These are phyloP conservation scores for Pentamera pediparva DNA, from an alignment of 53 echinoderm and acorn worm species.

Conservation along the genomic window DNA sequence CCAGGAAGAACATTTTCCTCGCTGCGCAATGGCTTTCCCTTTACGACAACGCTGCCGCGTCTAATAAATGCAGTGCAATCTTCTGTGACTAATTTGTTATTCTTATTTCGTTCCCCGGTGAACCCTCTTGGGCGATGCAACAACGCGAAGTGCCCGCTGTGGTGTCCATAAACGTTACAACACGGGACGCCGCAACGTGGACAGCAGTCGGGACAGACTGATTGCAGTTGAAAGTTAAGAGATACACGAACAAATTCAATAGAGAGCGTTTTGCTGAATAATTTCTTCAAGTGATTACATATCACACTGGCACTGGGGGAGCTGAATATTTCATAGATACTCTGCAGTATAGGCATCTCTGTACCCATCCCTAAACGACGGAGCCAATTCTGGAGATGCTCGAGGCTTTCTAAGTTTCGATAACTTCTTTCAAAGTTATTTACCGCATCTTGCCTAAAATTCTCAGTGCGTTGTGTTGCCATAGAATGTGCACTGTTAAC, in stretches of 20 bases:
- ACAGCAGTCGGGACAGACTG: neutral
- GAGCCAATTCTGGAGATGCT: neutral
- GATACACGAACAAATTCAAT: too few species aligned
- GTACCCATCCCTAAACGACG: neutral
- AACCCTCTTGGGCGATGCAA: constrained; percentile 15
- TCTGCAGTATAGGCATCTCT: neutral
- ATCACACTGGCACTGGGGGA: too few species aligned
- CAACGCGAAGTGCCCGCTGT: neutral
- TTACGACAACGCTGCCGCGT: too few species aligned
- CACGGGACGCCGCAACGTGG: constrained; percentile 3
- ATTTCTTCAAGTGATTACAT: too few species aligned
- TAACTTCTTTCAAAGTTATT: neutral
- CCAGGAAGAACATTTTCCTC: neutral
- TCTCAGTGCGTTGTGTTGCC: too few species aligned
- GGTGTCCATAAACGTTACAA: neutral
- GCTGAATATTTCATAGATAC: neutral
- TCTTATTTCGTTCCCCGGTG: neutral
- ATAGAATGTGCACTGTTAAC: too few species aligned
- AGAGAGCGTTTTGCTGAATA: too few species aligned
- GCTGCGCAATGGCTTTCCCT: neutral
- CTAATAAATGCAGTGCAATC: neutral
- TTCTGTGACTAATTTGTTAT: neutral
- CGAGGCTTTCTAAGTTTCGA: neutral
- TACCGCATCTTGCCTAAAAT: neutral
- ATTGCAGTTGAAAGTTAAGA: too few species aligned